Evolutionary conservation across 2,113 vertebrate genomes (phyloP).

Genomic region (Anolis sagrei): DNA sequence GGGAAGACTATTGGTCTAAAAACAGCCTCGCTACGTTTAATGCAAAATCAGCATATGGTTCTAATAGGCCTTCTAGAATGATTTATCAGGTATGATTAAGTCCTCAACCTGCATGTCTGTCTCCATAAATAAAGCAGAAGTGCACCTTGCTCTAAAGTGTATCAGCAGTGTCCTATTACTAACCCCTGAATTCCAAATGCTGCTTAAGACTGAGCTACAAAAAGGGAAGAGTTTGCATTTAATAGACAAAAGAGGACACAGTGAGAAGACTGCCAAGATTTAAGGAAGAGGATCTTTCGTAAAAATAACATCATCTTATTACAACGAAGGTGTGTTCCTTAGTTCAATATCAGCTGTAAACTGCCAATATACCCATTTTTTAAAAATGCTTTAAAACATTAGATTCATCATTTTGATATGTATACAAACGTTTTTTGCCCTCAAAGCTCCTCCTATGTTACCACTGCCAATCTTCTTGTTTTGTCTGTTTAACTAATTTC

Average conservation of each 20-base stretch:
- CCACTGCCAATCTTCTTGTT: no score
- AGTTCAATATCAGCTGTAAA: constrained; percentile 43
- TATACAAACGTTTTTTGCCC: not conserved
- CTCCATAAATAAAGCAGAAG: constrained; percentile 86
- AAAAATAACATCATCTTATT: constrained; percentile 58
- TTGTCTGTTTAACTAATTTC: no score
- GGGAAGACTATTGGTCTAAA: constrained; percentile 73
- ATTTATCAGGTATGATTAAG: constrained; percentile 87
- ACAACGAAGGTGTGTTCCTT: constrained; percentile 67
- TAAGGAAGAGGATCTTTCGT: constrained; percentile 68
- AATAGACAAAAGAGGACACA: constrained; percentile 57
- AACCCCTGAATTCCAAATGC: constrained; percentile 58
- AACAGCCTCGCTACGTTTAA: constrained; percentile 78
- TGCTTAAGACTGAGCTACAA: constrained; percentile 64
- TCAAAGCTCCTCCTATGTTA: not conserved
- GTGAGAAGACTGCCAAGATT: constrained; percentile 72
- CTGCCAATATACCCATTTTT: constrained; percentile 61
- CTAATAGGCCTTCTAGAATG: constrained; percentile 82
- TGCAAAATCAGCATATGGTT: constrained; percentile 83
- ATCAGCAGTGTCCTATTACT: constrained; percentile 80
- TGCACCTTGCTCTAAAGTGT: constrained; percentile 82
- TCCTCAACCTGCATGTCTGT: constrained; percentile 78
- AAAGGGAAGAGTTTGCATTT: constrained; percentile 69
- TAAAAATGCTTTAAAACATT: not conserved
- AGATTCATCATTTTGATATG: not conserved